These are phyloP conservation scores for Stenodema calcarata DNA, from an alignment of 2,888 invertebrate genomes.

Conservation along the genomic window DNA sequence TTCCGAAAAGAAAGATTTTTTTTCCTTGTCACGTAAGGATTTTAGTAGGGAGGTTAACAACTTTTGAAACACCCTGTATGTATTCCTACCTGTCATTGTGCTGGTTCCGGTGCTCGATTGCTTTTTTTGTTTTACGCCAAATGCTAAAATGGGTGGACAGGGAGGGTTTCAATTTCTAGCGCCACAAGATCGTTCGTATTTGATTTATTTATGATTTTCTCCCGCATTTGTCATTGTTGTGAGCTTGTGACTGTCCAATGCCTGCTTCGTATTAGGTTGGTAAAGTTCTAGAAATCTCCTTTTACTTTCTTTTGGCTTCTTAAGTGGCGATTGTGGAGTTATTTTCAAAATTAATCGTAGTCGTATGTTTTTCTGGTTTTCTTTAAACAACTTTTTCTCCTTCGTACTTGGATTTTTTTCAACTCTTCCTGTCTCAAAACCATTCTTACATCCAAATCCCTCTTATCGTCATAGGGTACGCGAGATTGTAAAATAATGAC, in stretches of 20 bases:
- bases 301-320: background rate
- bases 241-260: constrained; percentile 36
- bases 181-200: background rate
- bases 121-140: background rate
- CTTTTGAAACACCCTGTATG: too few relatives aligned
- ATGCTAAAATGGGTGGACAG: background rate
- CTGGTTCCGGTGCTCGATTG: background rate
- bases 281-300: background rate
- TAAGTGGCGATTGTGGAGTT: background rate
- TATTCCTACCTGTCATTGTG: background rate
- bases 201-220: background rate
- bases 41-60: too few relatives aligned
- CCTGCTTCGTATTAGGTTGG: constrained; percentile 1
- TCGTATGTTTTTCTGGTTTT: background rate
- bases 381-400: background rate
- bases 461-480: background rate
- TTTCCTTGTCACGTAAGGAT: too few relatives aligned
- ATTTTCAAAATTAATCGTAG: background rate
- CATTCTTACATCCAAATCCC: background rate
- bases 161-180: background rate
- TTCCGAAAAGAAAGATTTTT: too few relatives aligned
- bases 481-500: background rate
- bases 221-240: constrained; percentile 33
- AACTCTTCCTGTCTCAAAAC: background rate
- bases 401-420: background rate